These are phyloP conservation scores for Poeciliopsis gracilis DNA, from an alignment of 2,797 vertebrate species.

Conservation along the genomic window DNA sequence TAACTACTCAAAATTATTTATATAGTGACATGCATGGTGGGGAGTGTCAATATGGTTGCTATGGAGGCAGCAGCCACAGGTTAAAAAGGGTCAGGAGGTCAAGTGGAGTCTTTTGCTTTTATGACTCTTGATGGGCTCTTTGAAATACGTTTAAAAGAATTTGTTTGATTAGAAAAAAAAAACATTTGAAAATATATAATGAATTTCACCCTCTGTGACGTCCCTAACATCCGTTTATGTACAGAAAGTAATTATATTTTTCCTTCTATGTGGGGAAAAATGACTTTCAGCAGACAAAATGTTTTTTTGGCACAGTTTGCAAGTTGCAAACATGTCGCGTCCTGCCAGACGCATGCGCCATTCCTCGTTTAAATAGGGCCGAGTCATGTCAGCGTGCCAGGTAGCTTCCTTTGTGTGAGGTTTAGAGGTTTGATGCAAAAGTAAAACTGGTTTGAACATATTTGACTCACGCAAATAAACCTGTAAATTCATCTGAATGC, in stretches of 20 bases:
- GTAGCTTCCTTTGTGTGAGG: not conserved
- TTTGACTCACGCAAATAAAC: not conserved
- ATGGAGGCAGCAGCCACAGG: constrained; percentile 23
- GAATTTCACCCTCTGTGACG: not conserved
- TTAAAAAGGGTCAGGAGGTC: constrained; percentile 16
- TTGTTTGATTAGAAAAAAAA: not conserved
- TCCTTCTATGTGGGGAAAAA: not conserved
- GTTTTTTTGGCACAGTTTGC: not conserved
- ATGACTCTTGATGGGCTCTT: not conserved
- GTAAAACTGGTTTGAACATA: not conserved
- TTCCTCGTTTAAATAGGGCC: not conserved
- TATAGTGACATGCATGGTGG: constrained; percentile 25
- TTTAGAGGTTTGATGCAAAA: not conserved
- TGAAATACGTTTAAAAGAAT: not conserved
- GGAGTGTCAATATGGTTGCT: constrained; percentile 6
- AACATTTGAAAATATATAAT: not conserved
- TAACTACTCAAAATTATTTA: constrained; percentile 55
- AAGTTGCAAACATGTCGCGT: not conserved
- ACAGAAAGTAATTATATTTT: not conserved
- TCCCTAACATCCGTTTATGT: not conserved
- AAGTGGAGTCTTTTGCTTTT: not conserved
- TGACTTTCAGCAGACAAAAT: not conserved
- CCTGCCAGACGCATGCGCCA: not conserved
- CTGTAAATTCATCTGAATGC: not conserved
- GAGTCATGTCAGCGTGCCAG: not conserved